Conservation (phyloP, 2,113 vertebrate species). For the Triplophysa dalaica region DNA sequence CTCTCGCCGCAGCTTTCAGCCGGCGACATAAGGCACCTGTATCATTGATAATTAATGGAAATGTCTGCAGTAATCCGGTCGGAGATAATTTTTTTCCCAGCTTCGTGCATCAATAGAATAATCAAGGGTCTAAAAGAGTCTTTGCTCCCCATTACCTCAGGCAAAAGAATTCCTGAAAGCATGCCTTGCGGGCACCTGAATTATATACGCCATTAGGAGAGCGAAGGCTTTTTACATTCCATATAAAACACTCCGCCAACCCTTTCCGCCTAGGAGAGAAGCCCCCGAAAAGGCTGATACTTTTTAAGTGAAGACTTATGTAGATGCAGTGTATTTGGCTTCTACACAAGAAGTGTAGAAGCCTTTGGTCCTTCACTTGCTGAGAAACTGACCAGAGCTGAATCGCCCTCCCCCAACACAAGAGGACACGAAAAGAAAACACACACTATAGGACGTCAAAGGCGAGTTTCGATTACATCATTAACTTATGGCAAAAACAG, state of each 20-base stretch:
- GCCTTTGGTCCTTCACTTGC: constrained; percentile 14
- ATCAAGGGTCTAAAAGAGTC: constrained; percentile 97
- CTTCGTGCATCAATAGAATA: constrained; percentile 98
- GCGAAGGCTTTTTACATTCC: constrained; percentile 88
- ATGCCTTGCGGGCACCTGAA: constrained; percentile 98
- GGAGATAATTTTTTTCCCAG: constrained; percentile 96
- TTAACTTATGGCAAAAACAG: constrained; percentile 91
- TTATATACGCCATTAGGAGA: constrained; percentile 99
- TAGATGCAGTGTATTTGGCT: constrained; percentile 82
- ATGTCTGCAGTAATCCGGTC: constrained; percentile 95
- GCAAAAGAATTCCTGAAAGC: constrained; percentile 99
- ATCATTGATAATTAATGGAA: constrained; percentile 99
- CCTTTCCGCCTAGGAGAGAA: constrained; percentile 70
- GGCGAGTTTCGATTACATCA: constrained; percentile 74
- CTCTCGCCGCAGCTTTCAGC: constrained; percentile 51
- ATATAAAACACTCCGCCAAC: constrained; percentile 88
- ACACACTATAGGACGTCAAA: constrained; percentile 29
- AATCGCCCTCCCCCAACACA: constrained; percentile 28
- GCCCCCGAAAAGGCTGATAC: constrained; percentile 80
- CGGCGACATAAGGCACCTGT: constrained; percentile 76
- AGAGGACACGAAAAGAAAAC: neutral
- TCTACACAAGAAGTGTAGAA: constrained; percentile 30
- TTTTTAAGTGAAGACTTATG: constrained; percentile 90
- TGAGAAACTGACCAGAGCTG: constrained; percentile 39
- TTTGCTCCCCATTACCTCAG: constrained; percentile 98